These are phyloP conservation scores for Psettodes erumei DNA, from an alignment of 2,113 vertebrate species.

Conservation along the genomic window DNA sequence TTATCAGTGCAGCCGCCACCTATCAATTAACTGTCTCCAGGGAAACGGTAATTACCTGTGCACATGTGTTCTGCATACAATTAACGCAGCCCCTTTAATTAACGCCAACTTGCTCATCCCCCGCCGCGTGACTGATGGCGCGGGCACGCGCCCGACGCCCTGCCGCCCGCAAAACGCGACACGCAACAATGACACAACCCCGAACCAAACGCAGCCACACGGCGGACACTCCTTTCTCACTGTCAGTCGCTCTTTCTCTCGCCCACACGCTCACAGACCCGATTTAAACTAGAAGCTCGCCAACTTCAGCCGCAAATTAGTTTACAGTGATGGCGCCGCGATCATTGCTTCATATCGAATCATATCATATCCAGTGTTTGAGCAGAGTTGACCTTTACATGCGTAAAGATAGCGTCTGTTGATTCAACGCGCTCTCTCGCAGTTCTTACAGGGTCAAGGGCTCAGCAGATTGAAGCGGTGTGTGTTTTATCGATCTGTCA, in stretches of 20 bases:
- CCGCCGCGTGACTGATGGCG: slow-evolving; percentile 69
- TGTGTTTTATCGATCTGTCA: slow-evolving; percentile 69
- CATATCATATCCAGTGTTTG: slow-evolving; percentile 22
- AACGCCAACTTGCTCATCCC: slow-evolving; percentile 73
- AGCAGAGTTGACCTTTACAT: slow-evolving; percentile 45
- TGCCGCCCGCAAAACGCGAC: slow-evolving; percentile 12
- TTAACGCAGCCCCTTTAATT: slow-evolving; percentile 80
- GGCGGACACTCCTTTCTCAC: not conserved
- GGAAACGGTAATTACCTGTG: slow-evolving; percentile 81
- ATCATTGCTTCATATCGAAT: not conserved
- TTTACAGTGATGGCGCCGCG: not conserved
- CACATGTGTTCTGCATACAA: slow-evolving; percentile 81
- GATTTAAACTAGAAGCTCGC: not conserved
- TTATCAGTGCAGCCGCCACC: slow-evolving; percentile 66
- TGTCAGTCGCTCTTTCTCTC: not conserved
- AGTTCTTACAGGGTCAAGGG: slow-evolving; percentile 54
- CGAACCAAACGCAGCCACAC: slow-evolving; percentile 9
- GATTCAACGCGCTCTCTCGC: slow-evolving; percentile 56
- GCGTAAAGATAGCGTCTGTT: slow-evolving; percentile 27
- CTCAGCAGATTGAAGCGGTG: slow-evolving; percentile 50
- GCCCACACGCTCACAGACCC: not conserved
- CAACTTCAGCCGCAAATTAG: not conserved
- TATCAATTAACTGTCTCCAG: slow-evolving; percentile 80
- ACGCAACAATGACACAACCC: slow-evolving; percentile 12
- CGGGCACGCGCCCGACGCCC: slow-evolving; percentile 23